Conservation (phyloP, 1,140 invertebrate genomes). For the Halesus radiatus region DNA sequence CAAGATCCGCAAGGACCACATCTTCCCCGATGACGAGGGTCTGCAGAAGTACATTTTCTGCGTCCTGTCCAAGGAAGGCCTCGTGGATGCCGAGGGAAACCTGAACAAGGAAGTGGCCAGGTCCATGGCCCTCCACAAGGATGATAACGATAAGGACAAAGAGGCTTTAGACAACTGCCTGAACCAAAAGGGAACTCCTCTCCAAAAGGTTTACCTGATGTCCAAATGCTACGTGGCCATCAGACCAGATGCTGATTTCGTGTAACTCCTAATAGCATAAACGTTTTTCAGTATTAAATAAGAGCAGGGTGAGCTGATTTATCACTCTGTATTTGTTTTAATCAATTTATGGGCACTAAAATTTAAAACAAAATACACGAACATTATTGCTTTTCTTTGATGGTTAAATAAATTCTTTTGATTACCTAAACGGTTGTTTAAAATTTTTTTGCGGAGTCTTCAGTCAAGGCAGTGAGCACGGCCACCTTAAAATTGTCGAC, state of each 20-base stretch:
- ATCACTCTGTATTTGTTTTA: no score
- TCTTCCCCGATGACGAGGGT: slow-evolving; percentile 54
- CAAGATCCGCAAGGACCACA: slow-evolving; percentile 53
- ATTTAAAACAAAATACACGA: no score
- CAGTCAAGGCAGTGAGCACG: no score
- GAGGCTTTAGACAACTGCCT: slow-evolving; percentile 58
- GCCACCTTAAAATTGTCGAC: no score
- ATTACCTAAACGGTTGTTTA: no score
- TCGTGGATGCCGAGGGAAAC: slow-evolving; percentile 58
- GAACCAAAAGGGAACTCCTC: slow-evolving; percentile 40
- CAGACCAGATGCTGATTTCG: slow-evolving; percentile 40
- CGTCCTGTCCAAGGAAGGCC: slow-evolving; percentile 57
- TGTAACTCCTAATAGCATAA: neutral
- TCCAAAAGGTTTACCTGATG: slow-evolving; percentile 59
- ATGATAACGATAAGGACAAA: slow-evolving; percentile 43
- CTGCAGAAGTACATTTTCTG: slow-evolving; percentile 58
- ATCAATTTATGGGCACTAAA: no score
- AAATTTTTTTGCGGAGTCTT: no score
- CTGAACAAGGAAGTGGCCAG: slow-evolving; percentile 56
- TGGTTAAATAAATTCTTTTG: no score
- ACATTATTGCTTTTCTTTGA: no score
- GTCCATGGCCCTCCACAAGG: slow-evolving; percentile 52
- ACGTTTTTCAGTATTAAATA: no score
- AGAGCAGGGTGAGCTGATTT: no score
- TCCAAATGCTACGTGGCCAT: slow-evolving; percentile 59